Conservation (phyloP, 1,140 invertebrate species). For the Aphis craccivora region DNA sequence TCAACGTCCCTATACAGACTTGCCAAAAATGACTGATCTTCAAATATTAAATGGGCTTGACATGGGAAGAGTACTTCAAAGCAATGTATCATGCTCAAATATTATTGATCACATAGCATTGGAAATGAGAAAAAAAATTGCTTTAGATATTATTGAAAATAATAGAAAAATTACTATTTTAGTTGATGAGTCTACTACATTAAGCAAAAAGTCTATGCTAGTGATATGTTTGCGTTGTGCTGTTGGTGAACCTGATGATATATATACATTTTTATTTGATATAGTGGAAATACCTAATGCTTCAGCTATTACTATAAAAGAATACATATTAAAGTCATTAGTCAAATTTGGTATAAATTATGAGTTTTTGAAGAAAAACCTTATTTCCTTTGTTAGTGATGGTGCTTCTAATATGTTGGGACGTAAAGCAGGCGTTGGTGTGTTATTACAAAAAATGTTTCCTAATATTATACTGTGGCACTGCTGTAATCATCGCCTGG, state of each 20-base stretch:
- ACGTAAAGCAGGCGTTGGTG: background rate
- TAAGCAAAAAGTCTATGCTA: background rate
- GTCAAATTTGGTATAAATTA: background rate
- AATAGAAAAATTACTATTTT: constrained; percentile 11
- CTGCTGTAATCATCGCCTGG: constrained; percentile 16
- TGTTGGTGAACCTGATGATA: background rate
- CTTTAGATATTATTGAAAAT: background rate
- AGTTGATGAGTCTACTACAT: constrained; percentile 12
- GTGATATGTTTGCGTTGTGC: background rate
- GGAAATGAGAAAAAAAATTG: background rate
- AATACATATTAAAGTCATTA: background rate
- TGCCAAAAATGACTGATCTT: background rate
- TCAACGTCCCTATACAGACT: background rate
- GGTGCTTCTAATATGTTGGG: background rate
- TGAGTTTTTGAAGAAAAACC: background rate
- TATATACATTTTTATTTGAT: constrained; percentile 15
- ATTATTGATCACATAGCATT: background rate
- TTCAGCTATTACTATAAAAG: background rate
- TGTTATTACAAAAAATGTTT: background rate
- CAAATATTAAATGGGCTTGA: background rate
- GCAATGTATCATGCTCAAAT: background rate
- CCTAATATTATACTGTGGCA: constrained; percentile 21
- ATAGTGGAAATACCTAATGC: background rate
- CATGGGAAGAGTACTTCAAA: background rate
- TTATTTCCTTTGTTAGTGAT: background rate